Conservation (phyloP, 2,797 vertebrate species). For the Pteropus rufus region DNA sequence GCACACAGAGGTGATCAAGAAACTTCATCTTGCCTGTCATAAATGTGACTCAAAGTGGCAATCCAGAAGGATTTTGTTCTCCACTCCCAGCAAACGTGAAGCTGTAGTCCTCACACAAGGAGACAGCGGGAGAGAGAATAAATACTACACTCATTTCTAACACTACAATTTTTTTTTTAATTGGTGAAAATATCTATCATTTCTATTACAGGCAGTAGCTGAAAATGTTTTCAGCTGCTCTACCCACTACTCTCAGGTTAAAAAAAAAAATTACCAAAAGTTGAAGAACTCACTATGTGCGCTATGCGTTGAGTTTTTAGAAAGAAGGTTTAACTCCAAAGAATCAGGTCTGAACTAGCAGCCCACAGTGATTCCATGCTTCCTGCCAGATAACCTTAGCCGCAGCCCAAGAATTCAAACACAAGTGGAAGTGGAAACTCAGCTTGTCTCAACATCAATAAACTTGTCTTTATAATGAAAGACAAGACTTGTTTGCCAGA, state of each 20-base stretch:
- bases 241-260: neutral
- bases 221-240: neutral
- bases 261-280: neutral
- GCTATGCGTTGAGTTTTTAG: neutral
- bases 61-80: neutral
- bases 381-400: neutral
- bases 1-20: neutral
- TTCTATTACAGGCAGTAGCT: neutral
- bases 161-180: neutral
- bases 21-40: neutral
- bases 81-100: neutral
- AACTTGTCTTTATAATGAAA: conserved; percentile 62
- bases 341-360: neutral
- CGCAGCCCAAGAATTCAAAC: conserved; percentile 45
- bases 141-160: neutral
- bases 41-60: neutral
- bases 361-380: neutral
- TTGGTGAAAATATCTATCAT: neutral
- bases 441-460: conserved; percentile 53
- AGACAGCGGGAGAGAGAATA: neutral
- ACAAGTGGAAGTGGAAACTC: conserved; percentile 43
- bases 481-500: conserved; percentile 64
- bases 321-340: neutral
- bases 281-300: neutral
- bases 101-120: neutral